phyloP scores from a whole-genome alignment of 2,888 invertebrate genomes.

The Willowsia nigromaculata region DNA sequence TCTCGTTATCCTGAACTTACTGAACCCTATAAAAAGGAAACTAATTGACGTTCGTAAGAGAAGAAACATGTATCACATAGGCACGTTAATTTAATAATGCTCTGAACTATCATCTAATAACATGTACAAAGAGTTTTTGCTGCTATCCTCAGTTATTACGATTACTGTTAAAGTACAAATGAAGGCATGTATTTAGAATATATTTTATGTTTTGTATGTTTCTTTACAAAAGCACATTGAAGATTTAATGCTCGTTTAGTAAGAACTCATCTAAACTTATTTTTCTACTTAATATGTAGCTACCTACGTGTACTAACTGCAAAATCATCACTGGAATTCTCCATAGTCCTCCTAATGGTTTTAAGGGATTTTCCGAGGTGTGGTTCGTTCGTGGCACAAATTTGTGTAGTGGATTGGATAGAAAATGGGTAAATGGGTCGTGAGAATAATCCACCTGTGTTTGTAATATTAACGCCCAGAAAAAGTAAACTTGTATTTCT shows the following conservation, averaged over 20 bases:
- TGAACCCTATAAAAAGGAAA: background rate
- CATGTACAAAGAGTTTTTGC: too few species aligned
- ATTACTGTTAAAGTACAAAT: too few species aligned
- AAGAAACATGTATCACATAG: too few species aligned
- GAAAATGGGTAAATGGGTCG: slow-evolving; percentile 76
- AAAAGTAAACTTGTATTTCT: slow-evolving; percentile 23
- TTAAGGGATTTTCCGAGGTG: slow-evolving; percentile 54
- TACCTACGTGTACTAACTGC: background rate
- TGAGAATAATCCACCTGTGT: slow-evolving; percentile 72
- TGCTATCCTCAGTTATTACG: too few species aligned
- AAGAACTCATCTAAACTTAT: background rate
- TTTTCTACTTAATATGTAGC: background rate
- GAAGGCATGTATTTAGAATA: too few species aligned
- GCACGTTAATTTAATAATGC: too few species aligned
- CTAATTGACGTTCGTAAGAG: background rate
- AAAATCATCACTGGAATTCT: background rate
- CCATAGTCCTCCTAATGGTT: slow-evolving; percentile 33
- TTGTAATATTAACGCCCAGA: slow-evolving; percentile 32
- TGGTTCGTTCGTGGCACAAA: slow-evolving; percentile 18
- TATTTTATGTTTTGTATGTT: too few species aligned
- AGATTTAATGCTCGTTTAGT: too few species aligned
- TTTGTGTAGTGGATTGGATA: slow-evolving; percentile 10
- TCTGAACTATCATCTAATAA: too few species aligned
- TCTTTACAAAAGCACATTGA: too few species aligned
- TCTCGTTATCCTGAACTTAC: background rate